Evolutionary conservation across 2,797 vertebrate genomes (phyloP), one percentile per base, ranked within the genome.

Genomic region (Oryzias sinensis): DNA sequence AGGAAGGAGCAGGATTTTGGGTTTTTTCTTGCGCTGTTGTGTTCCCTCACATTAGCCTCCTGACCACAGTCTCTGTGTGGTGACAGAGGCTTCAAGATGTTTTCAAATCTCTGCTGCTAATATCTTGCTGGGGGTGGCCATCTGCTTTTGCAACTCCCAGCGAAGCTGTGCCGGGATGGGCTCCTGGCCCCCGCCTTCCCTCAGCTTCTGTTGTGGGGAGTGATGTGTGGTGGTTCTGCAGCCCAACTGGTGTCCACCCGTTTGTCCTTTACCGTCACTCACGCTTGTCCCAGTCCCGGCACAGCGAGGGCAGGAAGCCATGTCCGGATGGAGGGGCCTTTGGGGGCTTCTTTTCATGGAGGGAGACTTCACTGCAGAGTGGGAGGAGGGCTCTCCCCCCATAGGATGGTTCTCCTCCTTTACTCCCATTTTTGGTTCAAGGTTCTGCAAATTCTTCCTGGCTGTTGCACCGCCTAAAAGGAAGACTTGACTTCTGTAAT

Each of bases 121-220:
- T 88, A 88, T 91, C 88, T 87, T 86, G 86, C 87, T 87, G 88
- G 81, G 89, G 88, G 71, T 74, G 80, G 82, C 90, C 89, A 92
- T 92, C 90, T 91, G 90, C 84, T 88, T 89, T 70, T 68, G 74
- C 76, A 64, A 80, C 84, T 85, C 89, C 86, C 87, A 81, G 55
- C 72, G 71, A 76, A 74, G 77, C 76, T 52, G 72, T 55, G 77
- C 74, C 72, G 57, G 62, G 73, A 67, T 59, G 47, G 66, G 65
- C 71, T 81, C 72, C 76, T 80, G 80, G 78, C 81, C 68, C 62
- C 68, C 5, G 53, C 62, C 75, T 43, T 62, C 69, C 4, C 81
- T 55, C 54, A 22, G 69, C 74, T 80, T 81, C 79, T 87, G 83
- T 78, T 65, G 79, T 76, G 81, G 75, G 78, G 65, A 77, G 81